Conservation (phyloP, 2,113 vertebrate genomes). For the Pangasianodon gigas region DNA sequence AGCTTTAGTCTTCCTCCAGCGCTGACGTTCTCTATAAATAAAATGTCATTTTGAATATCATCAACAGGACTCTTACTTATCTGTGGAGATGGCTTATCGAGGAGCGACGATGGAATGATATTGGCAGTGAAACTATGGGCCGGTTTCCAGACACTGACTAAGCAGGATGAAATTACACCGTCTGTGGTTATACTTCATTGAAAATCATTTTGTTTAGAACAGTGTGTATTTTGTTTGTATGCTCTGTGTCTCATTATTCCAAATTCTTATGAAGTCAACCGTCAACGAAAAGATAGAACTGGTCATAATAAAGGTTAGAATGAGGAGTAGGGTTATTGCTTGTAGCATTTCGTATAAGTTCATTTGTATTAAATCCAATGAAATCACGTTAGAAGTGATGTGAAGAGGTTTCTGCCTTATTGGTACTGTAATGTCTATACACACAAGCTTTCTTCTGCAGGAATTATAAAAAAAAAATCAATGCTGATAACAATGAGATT, state of each 20-base stretch:
- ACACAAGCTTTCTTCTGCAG: no score
- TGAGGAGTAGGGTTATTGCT: neutral
- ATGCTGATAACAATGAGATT: no score
- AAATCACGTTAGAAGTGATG: neutral
- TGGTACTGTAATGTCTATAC: no score
- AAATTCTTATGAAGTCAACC: neutral
- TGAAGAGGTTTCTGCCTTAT: neutral
- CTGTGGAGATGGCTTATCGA: constrained; percentile 15
- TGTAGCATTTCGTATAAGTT: neutral
- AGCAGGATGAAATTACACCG: neutral
- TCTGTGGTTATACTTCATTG: neutral
- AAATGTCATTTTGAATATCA: constrained; percentile 18
- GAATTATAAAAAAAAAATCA: no score
- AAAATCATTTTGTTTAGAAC: neutral
- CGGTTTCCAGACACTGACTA: neutral
- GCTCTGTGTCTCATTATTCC: neutral
- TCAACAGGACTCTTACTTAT: constrained; percentile 11
- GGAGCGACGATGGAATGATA: neutral
- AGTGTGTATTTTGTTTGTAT: neutral
- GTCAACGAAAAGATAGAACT: neutral
- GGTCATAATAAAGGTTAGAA: neutral
- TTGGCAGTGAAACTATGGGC: neutral
- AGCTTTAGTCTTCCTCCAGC: constrained; percentile 5
- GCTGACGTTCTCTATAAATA: constrained; percentile 11
- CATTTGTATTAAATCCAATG: neutral